phyloP scores from a whole-genome alignment of 30 jellyfish, hydroid and myxozoan genomes.

The Turritopsis dohrnii region DNA sequence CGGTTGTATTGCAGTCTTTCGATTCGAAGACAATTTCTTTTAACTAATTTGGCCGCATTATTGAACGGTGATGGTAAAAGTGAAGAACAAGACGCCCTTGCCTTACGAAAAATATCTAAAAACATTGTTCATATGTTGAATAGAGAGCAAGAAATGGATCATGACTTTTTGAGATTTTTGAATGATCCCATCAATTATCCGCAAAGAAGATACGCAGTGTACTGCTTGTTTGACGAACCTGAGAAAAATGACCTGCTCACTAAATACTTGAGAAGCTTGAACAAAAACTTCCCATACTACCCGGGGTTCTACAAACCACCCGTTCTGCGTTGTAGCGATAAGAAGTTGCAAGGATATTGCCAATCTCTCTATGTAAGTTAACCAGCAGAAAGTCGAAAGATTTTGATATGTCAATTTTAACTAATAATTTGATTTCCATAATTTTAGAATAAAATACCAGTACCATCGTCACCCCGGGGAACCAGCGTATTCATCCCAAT shows the following conservation, averaged over 20 bases:
- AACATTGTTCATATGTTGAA: neutral
- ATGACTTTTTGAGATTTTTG: neutral
- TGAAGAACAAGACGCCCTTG: neutral
- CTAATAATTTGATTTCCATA: too few relatives aligned
- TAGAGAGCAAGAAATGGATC: conserved; percentile 1
- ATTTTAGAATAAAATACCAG: neutral
- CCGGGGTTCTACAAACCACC: conserved; percentile 7
- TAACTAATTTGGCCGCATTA: neutral
- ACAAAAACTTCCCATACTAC: neutral
- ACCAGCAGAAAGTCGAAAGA: neutral
- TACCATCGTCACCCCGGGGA: neutral
- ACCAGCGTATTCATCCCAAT: neutral
- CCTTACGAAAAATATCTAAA: neutral
- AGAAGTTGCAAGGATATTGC: neutral
- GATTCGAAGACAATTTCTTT: neutral
- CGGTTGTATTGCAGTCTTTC: neutral
- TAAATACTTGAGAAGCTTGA: neutral
- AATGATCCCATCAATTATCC: conserved; percentile 14
- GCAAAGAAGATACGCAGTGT: neutral
- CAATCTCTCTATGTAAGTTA: neutral
- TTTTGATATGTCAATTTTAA: too few relatives aligned
- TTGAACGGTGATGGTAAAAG: neutral
- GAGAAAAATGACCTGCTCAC: neutral
- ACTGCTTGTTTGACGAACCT: neutral
- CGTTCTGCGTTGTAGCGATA: neutral